Evolutionary conservation across 2,888 invertebrate species (phyloP), one percentile per base, ranked within the genome.

Genomic region (Phrixothrix hirtus): DNA sequence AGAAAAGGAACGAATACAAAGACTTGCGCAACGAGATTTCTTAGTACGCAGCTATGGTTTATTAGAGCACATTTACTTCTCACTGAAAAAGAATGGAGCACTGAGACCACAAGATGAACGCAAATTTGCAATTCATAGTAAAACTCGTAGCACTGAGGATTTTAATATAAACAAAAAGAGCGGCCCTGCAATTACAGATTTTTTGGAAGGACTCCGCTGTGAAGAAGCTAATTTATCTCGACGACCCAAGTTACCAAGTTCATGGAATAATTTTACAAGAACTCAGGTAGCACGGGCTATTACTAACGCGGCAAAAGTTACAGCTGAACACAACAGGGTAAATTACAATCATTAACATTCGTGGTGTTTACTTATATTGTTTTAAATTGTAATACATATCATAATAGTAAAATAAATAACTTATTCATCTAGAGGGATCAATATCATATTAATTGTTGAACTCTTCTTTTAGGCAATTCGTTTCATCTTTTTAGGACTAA

Each of bases 11-110:
- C 80, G 89, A 1, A 70, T 85, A 35, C 82, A 81, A 59, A 74
- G 79, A 52, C 70, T 88, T 55, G 83, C 84, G 5, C 86, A 88
- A 68, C 75, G 88, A 32, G 86, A 87, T 65, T 85, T 83, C 70
- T 75, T 89, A 37, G 80, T 89, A 12, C 77, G 85, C 42, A 87
- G 85, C 70, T 83, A 85, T 60, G 86, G 88, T 29, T 80, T 89
- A 70, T 70, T 87, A 38, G 85, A 87, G 65, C 81, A 83, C 72
- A 83, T 85, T 52, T 86, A 86, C 68, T 77, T 82, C 63, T 82
- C 83, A 0, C 82, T 87, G 83, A 85, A 84, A 70, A 82, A 81
- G 70, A 85, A 86, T 75, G 85, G 85, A 46, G 83, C 81, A 1
- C 69, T 87, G 42, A 75, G 84, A 59, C 81, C 83, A 1, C 81